Base-by-base conservation (phyloP, 2,888 invertebrate species). In the Ctena decussata region DNA sequence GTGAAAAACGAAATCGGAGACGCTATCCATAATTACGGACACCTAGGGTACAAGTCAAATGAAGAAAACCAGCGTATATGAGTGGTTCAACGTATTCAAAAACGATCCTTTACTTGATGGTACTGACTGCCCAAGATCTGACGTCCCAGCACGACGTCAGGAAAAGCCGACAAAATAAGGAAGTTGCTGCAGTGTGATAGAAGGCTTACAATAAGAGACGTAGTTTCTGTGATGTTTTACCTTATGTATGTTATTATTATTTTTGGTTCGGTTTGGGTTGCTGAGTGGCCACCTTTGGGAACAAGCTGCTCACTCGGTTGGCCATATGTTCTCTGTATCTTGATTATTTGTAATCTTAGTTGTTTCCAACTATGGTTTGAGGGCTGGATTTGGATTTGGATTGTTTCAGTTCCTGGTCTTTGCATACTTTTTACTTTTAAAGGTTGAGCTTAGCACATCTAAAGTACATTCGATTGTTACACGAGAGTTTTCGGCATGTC, bases 161-260 rank as follows among this genome's bases (percentile, higher is more conserved):
- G 32, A 37, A 37, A 70, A 70, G 37, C 70, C 15, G 37, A 32
- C 15, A 15, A 71, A 71, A 71, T 39, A 27, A 71, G 41, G 44
- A 24, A 71, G 44, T 41, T 71, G 71, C n/a, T 71, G 41, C 71
- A 41, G 71, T 41, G 71, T 71, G 71, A 71, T 41, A 71, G 41
- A 71, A 71, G 41, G 71, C 71, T 71, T 41, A 71, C 41, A 71
- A 41, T 71, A 41, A 24, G 41, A 71, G 71, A 71, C 44, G 41
- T 39, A 41, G 71, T n/a, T n/a, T n/a, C n/a, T n/a, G n/a, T n/a
- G n/a, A n/a, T n/a, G n/a, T n/a, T n/a, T n/a, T n/a, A n/a, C n/a
- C n/a, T n/a, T n/a, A n/a, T n/a, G n/a, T n/a, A n/a, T n/a, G n/a
- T n/a, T n/a, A n/a, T n/a, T n/a, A n/a, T n/a, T n/a, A n/a, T n/a